A percentile compares a stretch with the other conserved stretches of the same genome.
Evolutionary conservation across 2,888 invertebrate genomes (phyloP).

Genomic region (Drosophila lacicola): DNA sequence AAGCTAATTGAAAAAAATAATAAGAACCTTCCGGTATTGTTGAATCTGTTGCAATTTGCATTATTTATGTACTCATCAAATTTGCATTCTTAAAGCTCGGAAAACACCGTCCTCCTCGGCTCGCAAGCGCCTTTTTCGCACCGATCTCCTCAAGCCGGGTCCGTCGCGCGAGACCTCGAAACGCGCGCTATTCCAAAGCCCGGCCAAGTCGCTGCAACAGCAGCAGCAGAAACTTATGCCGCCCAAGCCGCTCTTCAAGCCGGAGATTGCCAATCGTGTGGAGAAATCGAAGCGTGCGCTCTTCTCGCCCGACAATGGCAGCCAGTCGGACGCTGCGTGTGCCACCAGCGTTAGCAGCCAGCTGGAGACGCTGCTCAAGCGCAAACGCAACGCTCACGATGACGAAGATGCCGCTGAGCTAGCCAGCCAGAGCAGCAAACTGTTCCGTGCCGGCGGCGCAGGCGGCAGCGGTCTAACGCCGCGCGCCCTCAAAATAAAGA

Average conservation of each 20-base stretch:
- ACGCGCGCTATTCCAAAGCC: slow-evolving; percentile 91
- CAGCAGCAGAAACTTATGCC: slow-evolving; percentile 60
- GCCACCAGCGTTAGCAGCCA: slow-evolving; percentile 49
- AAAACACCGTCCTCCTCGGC: slow-evolving; percentile 83
- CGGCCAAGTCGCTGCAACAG: slow-evolving; percentile 87
- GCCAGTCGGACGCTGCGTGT: slow-evolving; percentile 7
- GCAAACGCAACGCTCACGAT: slow-evolving; percentile 77
- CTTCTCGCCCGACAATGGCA: slow-evolving; percentile 87
- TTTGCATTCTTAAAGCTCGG: slow-evolving; percentile 59
- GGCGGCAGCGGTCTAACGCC: slow-evolving; percentile 75
- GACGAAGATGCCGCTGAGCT: slow-evolving; percentile 72
- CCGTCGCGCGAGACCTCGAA: slow-evolving; percentile 88
- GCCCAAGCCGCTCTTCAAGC: slow-evolving; percentile 82
- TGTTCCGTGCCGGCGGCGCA: slow-evolving; percentile 58
- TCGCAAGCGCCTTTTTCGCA: slow-evolving; percentile 77
- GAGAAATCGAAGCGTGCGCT: slow-evolving; percentile 89
- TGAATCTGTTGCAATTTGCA: no score
- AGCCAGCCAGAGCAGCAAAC: slow-evolving; percentile 73
- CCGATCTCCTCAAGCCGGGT: slow-evolving; percentile 78
- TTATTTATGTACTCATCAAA: neutral
- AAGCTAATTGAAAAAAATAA: no score
- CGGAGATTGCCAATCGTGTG: slow-evolving; percentile 85
- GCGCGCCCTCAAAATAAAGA: slow-evolving; percentile 83
- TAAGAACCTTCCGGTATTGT: no score
- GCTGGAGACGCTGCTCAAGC: slow-evolving; percentile 79